These are phyloP conservation scores for Neotoma lepida DNA, from an alignment of 2,113 vertebrate species.

Conservation along the genomic window DNA sequence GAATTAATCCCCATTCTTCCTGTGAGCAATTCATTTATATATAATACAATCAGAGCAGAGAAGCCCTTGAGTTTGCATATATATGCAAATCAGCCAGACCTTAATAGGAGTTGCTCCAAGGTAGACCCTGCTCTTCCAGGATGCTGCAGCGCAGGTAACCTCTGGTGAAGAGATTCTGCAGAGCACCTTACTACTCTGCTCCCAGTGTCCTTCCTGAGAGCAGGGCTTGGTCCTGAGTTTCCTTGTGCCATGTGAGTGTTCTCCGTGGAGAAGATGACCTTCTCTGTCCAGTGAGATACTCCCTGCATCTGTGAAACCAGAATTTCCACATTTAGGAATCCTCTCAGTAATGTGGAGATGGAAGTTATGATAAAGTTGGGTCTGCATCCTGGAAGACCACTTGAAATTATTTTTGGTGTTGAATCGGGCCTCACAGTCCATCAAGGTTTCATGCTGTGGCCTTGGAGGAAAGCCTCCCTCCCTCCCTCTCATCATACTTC, in stretches of 20 bases:
- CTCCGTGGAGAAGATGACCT: background rate
- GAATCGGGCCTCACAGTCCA: background rate
- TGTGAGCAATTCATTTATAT: conserved; percentile 46
- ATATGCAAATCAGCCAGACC: conserved; percentile 52
- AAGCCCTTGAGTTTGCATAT: conserved; percentile 32
- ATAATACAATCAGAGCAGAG: conserved; percentile 48
- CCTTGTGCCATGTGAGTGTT: background rate
- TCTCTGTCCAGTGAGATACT: background rate
- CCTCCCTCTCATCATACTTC: background rate
- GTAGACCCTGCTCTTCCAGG: background rate
- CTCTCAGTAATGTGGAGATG: background rate
- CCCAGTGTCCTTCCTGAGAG: background rate
- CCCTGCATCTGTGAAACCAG: background rate
- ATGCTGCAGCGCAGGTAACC: background rate
- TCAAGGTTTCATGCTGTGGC: background rate
- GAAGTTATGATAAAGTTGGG: background rate
- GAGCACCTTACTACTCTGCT: background rate
- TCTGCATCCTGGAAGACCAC: background rate
- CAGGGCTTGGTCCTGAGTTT: background rate
- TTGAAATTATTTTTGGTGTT: background rate
- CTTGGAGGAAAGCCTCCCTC: background rate
- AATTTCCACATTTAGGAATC: background rate
- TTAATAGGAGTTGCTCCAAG: conserved; percentile 53
- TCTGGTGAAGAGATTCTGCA: conserved; percentile 30
- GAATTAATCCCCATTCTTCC: conserved; percentile 32